phyloP scores from a whole-genome alignment of 2,797 vertebrate species.

The Sebastes kiyomatsui region DNA sequence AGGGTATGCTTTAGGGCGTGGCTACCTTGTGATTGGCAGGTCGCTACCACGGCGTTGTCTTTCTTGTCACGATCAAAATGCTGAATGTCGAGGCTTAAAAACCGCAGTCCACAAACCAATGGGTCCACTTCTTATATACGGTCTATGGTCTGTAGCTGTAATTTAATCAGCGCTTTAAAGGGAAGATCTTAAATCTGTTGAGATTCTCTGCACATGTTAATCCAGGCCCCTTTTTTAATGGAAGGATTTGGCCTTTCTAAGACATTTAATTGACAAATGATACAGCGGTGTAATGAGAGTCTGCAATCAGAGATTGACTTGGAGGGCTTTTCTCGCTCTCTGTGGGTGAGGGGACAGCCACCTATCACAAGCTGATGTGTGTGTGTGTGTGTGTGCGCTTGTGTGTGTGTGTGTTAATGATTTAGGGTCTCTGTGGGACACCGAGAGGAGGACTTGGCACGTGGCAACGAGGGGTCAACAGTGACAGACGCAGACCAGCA shows the following conservation, averaged over 20 bases:
- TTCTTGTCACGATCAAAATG: no score
- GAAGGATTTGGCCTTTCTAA: slow-evolving; percentile 50
- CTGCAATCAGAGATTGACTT: slow-evolving; percentile 34
- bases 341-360: slow-evolving; percentile 23
- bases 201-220: slow-evolving; percentile 34
- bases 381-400: background rate
- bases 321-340: slow-evolving; percentile 38
- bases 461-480: slow-evolving; percentile 67
- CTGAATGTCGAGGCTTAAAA: no score
- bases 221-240: slow-evolving; percentile 34
- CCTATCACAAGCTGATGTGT: slow-evolving; percentile 22
- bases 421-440: slow-evolving; percentile 71
- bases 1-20: no score
- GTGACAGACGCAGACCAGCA: slow-evolving; percentile 65
- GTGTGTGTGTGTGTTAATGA: slow-evolving; percentile 57
- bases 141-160: background rate
- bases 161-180: background rate
- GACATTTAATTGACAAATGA: slow-evolving; percentile 67
- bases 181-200: slow-evolving; percentile 1
- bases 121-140: no score
- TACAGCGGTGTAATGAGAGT: slow-evolving; percentile 36
- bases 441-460: slow-evolving; percentile 50
- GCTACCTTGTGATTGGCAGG: no score
- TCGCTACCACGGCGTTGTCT: no score
- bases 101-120: no score